Base-by-base conservation (phyloP, 2,113 vertebrate species). In the Motacilla alba region DNA sequence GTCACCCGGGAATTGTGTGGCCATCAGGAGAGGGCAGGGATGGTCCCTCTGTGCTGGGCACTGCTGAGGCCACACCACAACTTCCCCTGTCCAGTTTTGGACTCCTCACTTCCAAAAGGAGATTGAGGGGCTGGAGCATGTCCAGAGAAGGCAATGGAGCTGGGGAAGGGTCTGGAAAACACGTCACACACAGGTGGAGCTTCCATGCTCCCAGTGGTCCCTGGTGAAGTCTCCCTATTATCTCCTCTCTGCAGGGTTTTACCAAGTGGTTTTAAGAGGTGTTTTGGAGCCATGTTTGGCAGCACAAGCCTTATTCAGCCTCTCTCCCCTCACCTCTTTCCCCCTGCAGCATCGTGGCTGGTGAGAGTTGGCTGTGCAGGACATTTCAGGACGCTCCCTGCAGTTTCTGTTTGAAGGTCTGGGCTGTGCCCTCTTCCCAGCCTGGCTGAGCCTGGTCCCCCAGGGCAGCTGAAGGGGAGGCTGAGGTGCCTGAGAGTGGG, bases 121-220 rank as follows among this genome's bases (percentile, higher is more conserved):
- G 8, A 20, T 3, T 28, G 77, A 74, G 35, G 35, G 31, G 35
- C 30, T 64, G 85, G 11, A 64, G 37, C 4, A 1, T 15, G 26
- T 66, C 59, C 44, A 33, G 76, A 50, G 76, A 28, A 66, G 50
- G 50, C 26, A 37, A 33, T 2, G 15, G 67, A 66, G 26, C 43
- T 33, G 76, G 59, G 43, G 31, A 73, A 50, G 13, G 27, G 18
- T 15, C 35, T 58, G 44, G 50, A 33, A 43, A 37, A 37, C 14
- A 14, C 1, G 0, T 8, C 47, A 2, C 9, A 63, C 3, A 1
- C 0, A 0, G 6, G 5, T 30, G 24, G 13, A 31, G 13, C 13
- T 60, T 41, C 68, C n/a, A 6, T 12, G 6, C 2, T 46, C 35
- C 3, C 23, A 26, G 11, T 10, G 35, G 26, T 86, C 30, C 43